Evolutionary conservation across 2,113 vertebrate species (phyloP).

Genomic region (Apteryx mantelli): DNA sequence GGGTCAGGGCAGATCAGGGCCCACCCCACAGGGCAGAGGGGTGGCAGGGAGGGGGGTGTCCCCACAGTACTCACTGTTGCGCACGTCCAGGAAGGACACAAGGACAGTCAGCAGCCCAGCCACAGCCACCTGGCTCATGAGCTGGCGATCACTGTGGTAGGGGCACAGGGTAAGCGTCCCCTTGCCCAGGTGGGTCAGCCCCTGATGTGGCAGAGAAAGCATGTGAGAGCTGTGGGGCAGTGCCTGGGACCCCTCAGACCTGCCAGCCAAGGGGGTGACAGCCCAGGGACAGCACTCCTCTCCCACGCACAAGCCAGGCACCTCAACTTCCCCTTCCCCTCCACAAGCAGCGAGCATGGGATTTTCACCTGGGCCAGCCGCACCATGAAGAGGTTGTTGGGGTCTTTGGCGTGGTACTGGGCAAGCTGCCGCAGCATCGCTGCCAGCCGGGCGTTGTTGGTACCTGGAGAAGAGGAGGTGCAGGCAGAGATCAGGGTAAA

Average conservation of each 20-base stretch:
- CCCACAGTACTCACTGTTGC: conserved; percentile 89
- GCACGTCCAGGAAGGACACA: conserved; percentile 96
- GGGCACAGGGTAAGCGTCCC: conserved; percentile 97
- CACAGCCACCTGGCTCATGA: conserved; percentile 98
- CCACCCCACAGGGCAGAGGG: rapidly evolving
- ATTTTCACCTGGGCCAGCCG: conserved; percentile 90
- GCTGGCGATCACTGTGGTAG: conserved; percentile 97
- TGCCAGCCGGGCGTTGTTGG: conserved; percentile 95
- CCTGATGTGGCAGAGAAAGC: conserved; percentile 75
- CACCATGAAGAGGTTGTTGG: conserved; percentile 99
- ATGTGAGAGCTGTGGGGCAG: rapidly evolving
- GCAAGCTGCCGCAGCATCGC: conserved; percentile 97
- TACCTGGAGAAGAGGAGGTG: conserved; percentile 77
- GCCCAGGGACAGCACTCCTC: neutral
- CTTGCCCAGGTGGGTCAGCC: conserved; percentile 97
- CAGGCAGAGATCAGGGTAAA: neutral
- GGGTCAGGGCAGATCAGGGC: neutral
- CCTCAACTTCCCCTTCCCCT: neutral
- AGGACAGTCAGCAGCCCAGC: conserved; percentile 95
- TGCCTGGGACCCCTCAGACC: neutral
- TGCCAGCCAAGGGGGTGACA: neutral
- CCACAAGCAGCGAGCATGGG: rapidly evolving
- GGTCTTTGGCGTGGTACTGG: conserved; percentile 98
- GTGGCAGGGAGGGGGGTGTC: rapidly evolving
- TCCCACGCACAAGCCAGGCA: neutral